phyloP scores from a whole-genome alignment of 2,113 vertebrate species.

The Laticauda laticaudata region DNA sequence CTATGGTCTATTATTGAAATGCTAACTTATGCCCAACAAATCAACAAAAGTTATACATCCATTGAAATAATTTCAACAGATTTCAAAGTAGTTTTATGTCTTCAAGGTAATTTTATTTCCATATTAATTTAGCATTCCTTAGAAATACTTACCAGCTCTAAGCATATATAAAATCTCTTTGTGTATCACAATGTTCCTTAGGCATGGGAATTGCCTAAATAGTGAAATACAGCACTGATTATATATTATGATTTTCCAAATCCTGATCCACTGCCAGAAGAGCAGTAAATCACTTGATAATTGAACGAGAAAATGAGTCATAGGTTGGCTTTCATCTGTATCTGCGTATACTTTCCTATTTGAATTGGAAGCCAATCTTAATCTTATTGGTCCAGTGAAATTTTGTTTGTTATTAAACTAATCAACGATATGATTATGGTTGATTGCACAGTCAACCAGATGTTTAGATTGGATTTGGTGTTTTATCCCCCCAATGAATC shows the following conservation, averaged over 20 bases:
- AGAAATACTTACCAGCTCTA: background rate
- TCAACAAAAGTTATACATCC: background rate
- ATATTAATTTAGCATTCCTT: rapidly evolving
- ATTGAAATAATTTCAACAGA: background rate
- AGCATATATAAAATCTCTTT: background rate
- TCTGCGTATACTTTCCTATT: background rate
- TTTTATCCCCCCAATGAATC: background rate
- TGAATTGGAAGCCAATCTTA: background rate
- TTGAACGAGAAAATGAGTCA: slow-evolving; percentile 6
- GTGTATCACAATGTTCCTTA: background rate
- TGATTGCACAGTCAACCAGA: background rate
- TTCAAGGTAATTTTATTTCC: background rate
- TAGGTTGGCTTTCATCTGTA: background rate
- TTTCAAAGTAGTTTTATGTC: background rate
- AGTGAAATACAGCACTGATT: background rate
- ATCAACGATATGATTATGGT: background rate
- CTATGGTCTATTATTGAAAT: background rate
- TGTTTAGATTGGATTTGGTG: background rate
- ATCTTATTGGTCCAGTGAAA: background rate
- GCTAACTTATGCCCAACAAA: background rate
- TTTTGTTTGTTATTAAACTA: background rate
- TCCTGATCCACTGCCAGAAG: background rate
- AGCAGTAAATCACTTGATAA: background rate
- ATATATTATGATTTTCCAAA: background rate
- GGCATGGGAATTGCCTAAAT: background rate